phyloP scores from a whole-genome alignment of 2,888 invertebrate species.

The Cryptocephalus moraei region DNA sequence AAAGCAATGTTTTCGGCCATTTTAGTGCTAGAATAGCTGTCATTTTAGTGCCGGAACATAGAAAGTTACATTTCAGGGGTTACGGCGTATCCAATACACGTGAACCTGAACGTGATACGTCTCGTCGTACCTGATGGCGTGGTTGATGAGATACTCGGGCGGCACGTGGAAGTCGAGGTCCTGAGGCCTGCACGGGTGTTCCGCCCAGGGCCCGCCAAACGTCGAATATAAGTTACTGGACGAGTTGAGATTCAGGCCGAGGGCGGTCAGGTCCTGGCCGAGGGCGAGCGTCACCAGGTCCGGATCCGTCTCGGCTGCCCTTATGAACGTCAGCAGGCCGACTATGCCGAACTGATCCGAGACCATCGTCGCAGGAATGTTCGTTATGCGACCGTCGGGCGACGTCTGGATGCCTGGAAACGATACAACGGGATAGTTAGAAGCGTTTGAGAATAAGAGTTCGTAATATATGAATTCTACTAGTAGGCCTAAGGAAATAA shows the following conservation, averaged over 20 bases:
- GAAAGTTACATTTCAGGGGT: too few relatives aligned
- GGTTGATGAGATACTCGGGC: constrained; percentile 96
- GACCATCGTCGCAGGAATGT: constrained; percentile 98
- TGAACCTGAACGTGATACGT: too few relatives aligned
- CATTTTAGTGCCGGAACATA: too few relatives aligned
- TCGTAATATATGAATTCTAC: too few relatives aligned
- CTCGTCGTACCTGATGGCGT: constrained; percentile 63
- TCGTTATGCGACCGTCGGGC: constrained; percentile 95
- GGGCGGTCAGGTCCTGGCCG: constrained; percentile 94
- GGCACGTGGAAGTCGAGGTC: constrained; percentile 98
- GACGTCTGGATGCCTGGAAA: constrained; percentile 80
- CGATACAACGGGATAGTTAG: background rate
- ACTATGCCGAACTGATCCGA: constrained; percentile 99
- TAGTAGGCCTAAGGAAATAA: too few relatives aligned
- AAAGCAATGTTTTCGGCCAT: too few relatives aligned
- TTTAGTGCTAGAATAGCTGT: too few relatives aligned
- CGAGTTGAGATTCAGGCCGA: constrained; percentile 96
- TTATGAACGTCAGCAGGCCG: constrained; percentile 93
- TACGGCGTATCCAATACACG: too few relatives aligned
- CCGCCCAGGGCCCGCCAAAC: constrained; percentile 98
- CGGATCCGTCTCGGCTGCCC: constrained; percentile 95
- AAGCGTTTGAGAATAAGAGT: too few relatives aligned
- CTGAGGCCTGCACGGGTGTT: constrained; percentile 94
- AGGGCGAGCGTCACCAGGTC: constrained; percentile 93
- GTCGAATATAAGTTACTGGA: constrained; percentile 96